Base-by-base conservation (phyloP, 1,140 invertebrate species). In the Pachyrhynchus sulphureomaculatus region DNA sequence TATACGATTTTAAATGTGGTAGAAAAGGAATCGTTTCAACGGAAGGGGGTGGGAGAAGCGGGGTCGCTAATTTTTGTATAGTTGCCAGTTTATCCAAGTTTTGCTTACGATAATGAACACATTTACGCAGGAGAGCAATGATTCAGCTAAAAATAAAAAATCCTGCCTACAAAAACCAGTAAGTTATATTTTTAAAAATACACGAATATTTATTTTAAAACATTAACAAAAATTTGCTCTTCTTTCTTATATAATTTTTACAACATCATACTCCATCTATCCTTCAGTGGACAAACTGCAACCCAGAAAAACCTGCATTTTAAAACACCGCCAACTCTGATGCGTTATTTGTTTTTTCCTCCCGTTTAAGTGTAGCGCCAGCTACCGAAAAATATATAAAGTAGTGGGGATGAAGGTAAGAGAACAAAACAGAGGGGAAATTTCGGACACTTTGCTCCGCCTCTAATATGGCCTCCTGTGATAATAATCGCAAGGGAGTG, bases 401-500 rank as follows among this genome's bases (percentile, higher is more conserved):
- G 58, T 49, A 60, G 53, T n/a, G 51, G 63, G 55, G 53, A 61
- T 39, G 29, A 24, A 21, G 23, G 55, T 29, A 57, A 39, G 39
- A 41, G 45, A 24, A 36, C 24, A 15, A 21, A 24, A 37, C 34
- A 33, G 26, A 33, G 47, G 51, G 48, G 58, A 48, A 62, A 44
- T 47, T 61, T 32, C 9, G 32, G 33, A 23, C 41, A 18, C 10
- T 41, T 53, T 33, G 69, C 69, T 66, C 72, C 72, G 70, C 72
- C 72, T 59, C 54, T 70, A 73, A 72, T 61, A 73, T 73, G 72
- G 72, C 72, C 64, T 72, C 70, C 72, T 68, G 66, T 62, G 72
- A 73, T 68, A 57, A 63, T 68, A 69, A 66, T 71, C 68, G 63
- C 70, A 66, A 68, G 70, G 66, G 70, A 72, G 64, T 64, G 54